phyloP scores from a whole-genome alignment of 2,797 vertebrate genomes.

The Mormyrus hasselquistii region DNA sequence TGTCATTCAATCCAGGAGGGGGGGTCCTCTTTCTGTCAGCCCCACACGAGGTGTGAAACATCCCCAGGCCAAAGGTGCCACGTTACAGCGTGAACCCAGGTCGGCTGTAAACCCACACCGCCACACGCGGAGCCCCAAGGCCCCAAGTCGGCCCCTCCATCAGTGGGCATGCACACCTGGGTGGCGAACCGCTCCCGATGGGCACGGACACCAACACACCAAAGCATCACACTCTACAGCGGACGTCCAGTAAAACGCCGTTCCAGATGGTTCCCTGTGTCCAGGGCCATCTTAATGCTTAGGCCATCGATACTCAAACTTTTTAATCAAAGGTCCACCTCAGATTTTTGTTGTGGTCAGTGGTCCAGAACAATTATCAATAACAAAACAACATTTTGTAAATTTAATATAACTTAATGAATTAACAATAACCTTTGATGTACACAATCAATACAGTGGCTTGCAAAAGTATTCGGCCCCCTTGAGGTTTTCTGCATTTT shows the following conservation, averaged over 20 bases:
- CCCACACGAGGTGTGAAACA: conserved; percentile 42
- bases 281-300: not conserved
- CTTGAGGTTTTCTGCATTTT: too few species aligned
- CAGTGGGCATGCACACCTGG: conserved; percentile 38
- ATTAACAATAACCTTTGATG: not conserved
- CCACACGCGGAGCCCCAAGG: conserved; percentile 42
- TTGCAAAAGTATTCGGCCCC: too few species aligned
- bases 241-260: not conserved
- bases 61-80: conserved; percentile 60
- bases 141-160: conserved; percentile 55
- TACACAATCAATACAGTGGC: not conserved
- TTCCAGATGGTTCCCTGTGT: not conserved
- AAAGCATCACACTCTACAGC: not conserved
- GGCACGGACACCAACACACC: not conserved
- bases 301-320: not conserved
- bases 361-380: not conserved
- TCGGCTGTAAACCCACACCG: conserved; percentile 62
- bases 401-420: not conserved
- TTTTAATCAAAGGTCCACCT: not conserved
- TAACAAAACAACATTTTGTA: not conserved
- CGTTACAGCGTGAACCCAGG: conserved; percentile 64
- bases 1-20: conserved; percentile 54
- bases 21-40: conserved; percentile 46
- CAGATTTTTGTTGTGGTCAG: not conserved
- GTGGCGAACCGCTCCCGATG: not conserved